Evolutionary conservation across 2,888 invertebrate genomes (phyloP).

Genomic region (Synergus gifuensis): DNA sequence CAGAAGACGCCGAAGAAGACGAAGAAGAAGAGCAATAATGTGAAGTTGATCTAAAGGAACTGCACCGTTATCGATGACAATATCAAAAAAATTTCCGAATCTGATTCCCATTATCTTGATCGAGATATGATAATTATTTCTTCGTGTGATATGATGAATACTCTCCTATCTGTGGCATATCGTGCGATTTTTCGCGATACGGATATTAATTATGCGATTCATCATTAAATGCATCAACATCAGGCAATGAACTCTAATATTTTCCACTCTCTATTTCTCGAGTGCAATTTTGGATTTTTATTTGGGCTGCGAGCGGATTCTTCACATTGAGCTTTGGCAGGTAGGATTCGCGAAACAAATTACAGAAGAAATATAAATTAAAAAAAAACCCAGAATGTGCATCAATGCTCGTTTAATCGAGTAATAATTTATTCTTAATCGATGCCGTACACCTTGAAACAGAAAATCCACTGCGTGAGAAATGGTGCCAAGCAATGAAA

Average conservation of each 20-base stretch:
- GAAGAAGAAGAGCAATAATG: conserved; percentile 7
- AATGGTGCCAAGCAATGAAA: conserved; percentile 28
- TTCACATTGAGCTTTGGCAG: background rate
- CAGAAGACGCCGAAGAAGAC: conserved; percentile 9
- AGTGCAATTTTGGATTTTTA: background rate
- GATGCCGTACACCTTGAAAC: conserved; percentile 32
- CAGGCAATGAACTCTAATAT: background rate
- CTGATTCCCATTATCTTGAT: background rate
- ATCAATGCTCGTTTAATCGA: background rate
- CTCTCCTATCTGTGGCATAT: background rate
- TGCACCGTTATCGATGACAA: conserved; percentile 9
- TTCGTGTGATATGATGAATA: background rate
- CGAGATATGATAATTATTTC: too few relatives aligned
- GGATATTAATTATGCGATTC: background rate
- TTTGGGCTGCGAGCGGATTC: background rate
- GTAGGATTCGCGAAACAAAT: background rate
- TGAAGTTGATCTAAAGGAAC: background rate
- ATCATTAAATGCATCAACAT: background rate
- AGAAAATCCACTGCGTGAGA: conserved; percentile 12
- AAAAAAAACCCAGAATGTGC: background rate
- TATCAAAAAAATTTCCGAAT: background rate
- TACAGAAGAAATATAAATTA: background rate
- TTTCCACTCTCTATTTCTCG: background rate
- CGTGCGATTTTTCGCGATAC: conserved; percentile 7
- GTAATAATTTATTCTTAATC: conserved; percentile 2